A percentile compares a stretch with the other conserved stretches of the same genome.
These are phyloP conservation scores for Tricholaema leucomelas DNA, from an alignment of 2,113 vertebrate genomes.

Conservation along the genomic window DNA sequence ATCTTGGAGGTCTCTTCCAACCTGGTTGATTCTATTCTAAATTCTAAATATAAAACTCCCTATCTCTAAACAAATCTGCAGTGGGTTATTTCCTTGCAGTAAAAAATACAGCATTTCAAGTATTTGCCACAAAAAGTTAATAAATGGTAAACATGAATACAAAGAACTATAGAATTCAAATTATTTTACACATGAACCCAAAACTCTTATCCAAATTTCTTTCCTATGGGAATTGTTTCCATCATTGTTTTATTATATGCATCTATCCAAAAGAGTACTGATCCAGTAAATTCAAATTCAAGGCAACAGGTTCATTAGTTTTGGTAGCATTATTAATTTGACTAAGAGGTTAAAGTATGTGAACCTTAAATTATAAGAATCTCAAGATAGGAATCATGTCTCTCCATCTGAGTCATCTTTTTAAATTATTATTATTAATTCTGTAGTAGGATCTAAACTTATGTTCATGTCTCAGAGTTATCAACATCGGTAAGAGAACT, in stretches of 20 bases:
- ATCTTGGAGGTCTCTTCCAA: too few species aligned
- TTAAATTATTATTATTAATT: not conserved
- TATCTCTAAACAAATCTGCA: not conserved
- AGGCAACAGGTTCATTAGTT: slow-evolving; percentile 51
- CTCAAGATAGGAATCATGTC: slow-evolving; percentile 45
- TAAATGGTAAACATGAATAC: not conserved
- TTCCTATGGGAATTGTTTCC: not conserved
- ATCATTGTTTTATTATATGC: not conserved
- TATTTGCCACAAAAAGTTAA: not conserved
- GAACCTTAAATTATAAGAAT: slow-evolving; percentile 26
- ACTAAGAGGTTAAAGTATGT: slow-evolving; percentile 39
- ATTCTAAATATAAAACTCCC: not conserved
- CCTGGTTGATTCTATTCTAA: too few species aligned
- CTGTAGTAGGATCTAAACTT: slow-evolving; percentile 19
- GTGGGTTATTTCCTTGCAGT: not conserved
- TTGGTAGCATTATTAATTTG: slow-evolving; percentile 33
- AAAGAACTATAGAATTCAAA: not conserved
- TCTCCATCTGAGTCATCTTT: slow-evolving; percentile 6
- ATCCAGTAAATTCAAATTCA: slow-evolving; percentile 56
- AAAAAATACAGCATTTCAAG: not conserved
- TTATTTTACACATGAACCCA: not conserved
- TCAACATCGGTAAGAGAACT: slow-evolving; percentile 29
- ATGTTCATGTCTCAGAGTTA: slow-evolving; percentile 21
- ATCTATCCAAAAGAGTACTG: not conserved
- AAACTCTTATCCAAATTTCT: not conserved